Percentiles rank a stretch among this genome's conserved stretches.
Conservation (phyloP, 1,140 invertebrate species). For the Camponotus vicinus region DNA sequence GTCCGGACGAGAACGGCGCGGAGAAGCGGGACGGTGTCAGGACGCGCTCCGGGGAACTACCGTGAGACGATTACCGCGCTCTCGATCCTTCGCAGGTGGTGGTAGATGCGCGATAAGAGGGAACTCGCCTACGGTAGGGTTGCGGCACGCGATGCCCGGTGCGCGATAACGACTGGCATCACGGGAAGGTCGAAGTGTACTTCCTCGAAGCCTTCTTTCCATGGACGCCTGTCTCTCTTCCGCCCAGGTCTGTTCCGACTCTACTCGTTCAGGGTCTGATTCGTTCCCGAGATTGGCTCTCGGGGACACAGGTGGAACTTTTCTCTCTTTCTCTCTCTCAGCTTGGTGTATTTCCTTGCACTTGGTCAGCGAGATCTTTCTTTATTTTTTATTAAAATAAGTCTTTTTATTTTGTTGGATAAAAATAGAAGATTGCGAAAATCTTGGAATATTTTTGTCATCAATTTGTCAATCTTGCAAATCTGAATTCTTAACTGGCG, state of each 20-base stretch:
- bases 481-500: not conserved
- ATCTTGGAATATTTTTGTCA: not conserved
- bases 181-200: conserved; percentile 49
- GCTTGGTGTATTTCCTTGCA: not conserved
- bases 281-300: conserved; percentile 35
- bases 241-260: not conserved
- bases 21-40: not conserved
- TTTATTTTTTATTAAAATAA: not conserved
- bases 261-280: conserved; percentile 15
- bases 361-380: not conserved
- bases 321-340: not conserved
- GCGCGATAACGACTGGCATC: conserved; percentile 42
- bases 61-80: conserved; percentile 59
- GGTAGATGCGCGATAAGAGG: conserved; percentile 47
- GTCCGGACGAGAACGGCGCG: conserved; percentile 22
- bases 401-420: not conserved
- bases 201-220: conserved; percentile 54
- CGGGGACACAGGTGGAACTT: conserved; percentile 46
- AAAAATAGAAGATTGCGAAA: not conserved
- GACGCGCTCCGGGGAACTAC: conserved; percentile 49
- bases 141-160: conserved; percentile 49
- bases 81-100: conserved; percentile 59
- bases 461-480: not conserved
- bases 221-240: conserved; percentile 30
- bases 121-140: conserved; percentile 46